phyloP scores from a whole-genome alignment of 2,888 invertebrate species.

The Agrypnus murinus region DNA sequence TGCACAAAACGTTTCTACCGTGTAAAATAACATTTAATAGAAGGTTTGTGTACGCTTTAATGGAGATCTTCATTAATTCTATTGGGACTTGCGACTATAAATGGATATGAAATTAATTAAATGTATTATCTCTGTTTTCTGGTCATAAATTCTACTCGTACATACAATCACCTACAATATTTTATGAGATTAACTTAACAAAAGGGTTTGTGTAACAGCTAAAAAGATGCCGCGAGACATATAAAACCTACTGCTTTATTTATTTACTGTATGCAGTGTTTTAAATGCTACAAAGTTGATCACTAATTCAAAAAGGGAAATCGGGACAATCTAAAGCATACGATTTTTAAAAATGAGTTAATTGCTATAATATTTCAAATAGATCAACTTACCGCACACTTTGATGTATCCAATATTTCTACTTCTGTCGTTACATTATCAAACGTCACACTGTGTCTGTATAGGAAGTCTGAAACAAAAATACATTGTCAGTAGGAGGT shows the following conservation, averaged over 20 bases:
- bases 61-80: constrained; percentile 40
- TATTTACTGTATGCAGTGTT: no score
- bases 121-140: constrained; percentile 34
- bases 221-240: no score
- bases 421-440: constrained; percentile 86
- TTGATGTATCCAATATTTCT: constrained; percentile 87
- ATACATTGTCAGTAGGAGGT: no score
- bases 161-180: constrained; percentile 30
- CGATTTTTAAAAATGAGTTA: no score
- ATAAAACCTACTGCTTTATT: no score
- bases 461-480: constrained; percentile 84
- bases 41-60: constrained; percentile 31
- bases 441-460: constrained; percentile 85
- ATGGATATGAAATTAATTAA: constrained; percentile 39
- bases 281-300: no score
- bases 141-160: constrained; percentile 26
- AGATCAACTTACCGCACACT: constrained; percentile 81
- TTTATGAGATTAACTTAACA: constrained; percentile 19
- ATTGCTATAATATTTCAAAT: no score
- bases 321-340: no score
- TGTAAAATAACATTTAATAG: constrained; percentile 30
- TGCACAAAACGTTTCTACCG: constrained; percentile 20
- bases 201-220: not conserved
- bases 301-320: no score
- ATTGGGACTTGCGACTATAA: constrained; percentile 31